phyloP scores from a whole-genome alignment of 2,797 vertebrate species.

The Coranthus polyacanthus region DNA sequence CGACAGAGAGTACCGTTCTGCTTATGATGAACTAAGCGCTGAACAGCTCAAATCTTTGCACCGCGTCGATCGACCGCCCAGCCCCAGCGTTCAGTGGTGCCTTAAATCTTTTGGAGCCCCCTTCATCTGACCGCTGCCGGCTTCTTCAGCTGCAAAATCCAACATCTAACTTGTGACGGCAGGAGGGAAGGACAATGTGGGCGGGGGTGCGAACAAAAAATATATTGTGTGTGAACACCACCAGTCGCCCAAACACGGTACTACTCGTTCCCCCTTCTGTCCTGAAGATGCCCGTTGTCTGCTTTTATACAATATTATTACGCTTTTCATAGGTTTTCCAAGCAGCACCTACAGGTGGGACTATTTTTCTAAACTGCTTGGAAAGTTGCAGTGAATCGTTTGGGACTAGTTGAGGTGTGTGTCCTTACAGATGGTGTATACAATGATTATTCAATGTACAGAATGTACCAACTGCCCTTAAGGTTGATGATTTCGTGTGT shows the following conservation, averaged over 20 bases:
- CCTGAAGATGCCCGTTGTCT: conserved; percentile 39
- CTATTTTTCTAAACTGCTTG: conserved; percentile 45
- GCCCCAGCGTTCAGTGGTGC: conserved; percentile 89
- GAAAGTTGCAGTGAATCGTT: conserved; percentile 32
- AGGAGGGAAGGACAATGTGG: conserved; percentile 7
- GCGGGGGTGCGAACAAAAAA: conserved; percentile 1
- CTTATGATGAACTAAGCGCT: conserved; percentile 87
- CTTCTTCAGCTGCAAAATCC: not conserved
- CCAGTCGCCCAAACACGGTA: too few relatives aligned
- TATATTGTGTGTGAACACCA: conserved; percentile 31
- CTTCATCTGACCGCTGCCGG: conserved; percentile 84
- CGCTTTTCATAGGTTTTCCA: conserved; percentile 29
- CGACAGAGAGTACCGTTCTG: conserved; percentile 92
- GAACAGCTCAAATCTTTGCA: conserved; percentile 90
- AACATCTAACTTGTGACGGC: not conserved
- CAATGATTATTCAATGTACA: conserved; percentile 54
- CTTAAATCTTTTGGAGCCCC: conserved; percentile 93
- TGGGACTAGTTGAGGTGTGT: conserved; percentile 36
- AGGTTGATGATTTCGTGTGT: not conserved
- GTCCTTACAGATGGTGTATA: conserved; percentile 54
- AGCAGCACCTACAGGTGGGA: conserved; percentile 30
- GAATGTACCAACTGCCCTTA: conserved; percentile 41
- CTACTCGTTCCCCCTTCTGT: conserved; percentile 45
- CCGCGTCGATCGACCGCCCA: conserved; percentile 90
- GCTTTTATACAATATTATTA: conserved; percentile 21